Evolutionary conservation across 2,888 invertebrate species (phyloP).

Genomic region (Phorcus lineatus): DNA sequence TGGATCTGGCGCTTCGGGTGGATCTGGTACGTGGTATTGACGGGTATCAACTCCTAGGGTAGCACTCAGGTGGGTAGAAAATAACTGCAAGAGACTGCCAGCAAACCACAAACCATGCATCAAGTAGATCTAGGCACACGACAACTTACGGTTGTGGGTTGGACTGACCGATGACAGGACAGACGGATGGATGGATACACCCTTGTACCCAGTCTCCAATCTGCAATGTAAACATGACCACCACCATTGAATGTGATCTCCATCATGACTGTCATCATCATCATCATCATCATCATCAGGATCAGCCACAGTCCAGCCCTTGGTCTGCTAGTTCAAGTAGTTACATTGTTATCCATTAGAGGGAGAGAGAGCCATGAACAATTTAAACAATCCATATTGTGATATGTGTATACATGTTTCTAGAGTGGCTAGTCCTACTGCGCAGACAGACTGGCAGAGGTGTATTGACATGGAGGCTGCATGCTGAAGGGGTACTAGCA

Average conservation of each 20-base stretch:
- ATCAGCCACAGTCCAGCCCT: no score
- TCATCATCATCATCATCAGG: no score
- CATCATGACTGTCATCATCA: no score
- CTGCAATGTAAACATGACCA: neutral
- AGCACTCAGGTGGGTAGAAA: slow-evolving; percentile 1
- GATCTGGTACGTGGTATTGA: neutral
- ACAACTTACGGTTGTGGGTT: slow-evolving; percentile 21
- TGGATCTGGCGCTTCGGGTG: neutral
- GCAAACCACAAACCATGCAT: slow-evolving; percentile 26
- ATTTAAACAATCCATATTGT: slow-evolving; percentile 23
- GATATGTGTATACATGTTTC: neutral
- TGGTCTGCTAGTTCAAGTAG: neutral
- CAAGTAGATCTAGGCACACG: slow-evolving; percentile 19
- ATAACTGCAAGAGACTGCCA: slow-evolving; percentile 9
- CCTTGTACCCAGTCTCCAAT: neutral
- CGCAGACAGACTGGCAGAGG: slow-evolving; percentile 21
- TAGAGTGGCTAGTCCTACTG: slow-evolving; percentile 17
- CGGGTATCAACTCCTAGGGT: neutral
- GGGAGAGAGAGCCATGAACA: neutral
- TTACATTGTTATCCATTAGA: slow-evolving; percentile 22
- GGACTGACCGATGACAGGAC: neutral
- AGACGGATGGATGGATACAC: neutral
- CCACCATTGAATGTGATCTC: no score
- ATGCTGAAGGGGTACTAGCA: slow-evolving; percentile 36
- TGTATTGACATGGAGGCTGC: slow-evolving; percentile 28